Evolutionary conservation across 1,140 invertebrate genomes (phyloP).

Genomic region (Globodera rostochiensis): DNA sequence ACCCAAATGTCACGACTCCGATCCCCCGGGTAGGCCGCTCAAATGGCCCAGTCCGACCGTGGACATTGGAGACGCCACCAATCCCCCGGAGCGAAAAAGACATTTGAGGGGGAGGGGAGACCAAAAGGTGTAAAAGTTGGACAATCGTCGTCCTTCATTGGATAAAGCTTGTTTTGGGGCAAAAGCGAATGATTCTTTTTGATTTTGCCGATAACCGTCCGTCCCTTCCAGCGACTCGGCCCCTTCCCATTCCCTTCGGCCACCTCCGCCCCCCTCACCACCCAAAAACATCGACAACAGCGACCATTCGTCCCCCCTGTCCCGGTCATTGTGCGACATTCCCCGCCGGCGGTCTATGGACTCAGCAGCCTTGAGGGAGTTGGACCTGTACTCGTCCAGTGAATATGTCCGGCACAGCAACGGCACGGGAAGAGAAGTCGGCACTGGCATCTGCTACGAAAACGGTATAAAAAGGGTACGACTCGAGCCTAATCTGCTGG

Average conservation of each 20-base stretch:
- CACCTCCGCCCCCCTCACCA: neutral
- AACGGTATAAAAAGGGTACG: constrained; percentile 14
- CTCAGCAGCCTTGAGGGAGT: neutral
- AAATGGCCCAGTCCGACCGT: constrained; percentile 2
- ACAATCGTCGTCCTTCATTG: no score
- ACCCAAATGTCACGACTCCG: constrained; percentile 1
- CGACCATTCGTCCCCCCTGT: neutral
- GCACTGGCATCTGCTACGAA: constrained; percentile 25
- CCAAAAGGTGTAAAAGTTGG: no score
- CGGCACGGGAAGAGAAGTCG: neutral
- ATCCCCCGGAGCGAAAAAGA: neutral
- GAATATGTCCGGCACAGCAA: constrained; percentile 39
- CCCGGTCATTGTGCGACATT: neutral
- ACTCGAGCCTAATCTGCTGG: no score
- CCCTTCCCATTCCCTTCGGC: neutral
- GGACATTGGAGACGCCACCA: neutral
- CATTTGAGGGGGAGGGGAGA: neutral
- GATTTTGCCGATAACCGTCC: neutral
- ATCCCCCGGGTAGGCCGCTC: neutral
- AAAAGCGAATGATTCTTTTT: neutral
- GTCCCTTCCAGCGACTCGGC: neutral
- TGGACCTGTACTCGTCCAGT: constrained; percentile 42
- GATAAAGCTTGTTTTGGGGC: neutral
- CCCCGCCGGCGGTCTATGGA: neutral
- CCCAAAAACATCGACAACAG: neutral